A percentile compares a stretch with the other conserved stretches of the same genome.
Conservation (phyloP, 2,113 vertebrate genomes). For the Siniperca knerii region DNA sequence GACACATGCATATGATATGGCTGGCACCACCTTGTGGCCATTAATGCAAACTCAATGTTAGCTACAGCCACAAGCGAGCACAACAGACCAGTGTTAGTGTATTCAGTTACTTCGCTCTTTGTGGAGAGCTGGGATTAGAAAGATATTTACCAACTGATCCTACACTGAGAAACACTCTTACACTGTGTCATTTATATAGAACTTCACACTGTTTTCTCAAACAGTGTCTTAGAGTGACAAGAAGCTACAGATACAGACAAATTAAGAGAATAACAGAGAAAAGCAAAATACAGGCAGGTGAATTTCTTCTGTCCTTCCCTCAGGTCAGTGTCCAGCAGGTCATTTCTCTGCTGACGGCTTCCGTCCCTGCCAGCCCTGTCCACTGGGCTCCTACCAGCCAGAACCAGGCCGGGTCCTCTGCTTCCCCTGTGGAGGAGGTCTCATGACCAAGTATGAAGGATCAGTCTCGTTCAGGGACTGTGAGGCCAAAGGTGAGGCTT, state of each 20-base stretch:
- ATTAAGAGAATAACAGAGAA: background rate
- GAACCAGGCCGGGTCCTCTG: conserved; percentile 93
- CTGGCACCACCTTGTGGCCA: conserved; percentile 47
- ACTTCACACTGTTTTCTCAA: background rate
- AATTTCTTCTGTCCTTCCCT: conserved; percentile 23
- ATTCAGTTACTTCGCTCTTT: background rate
- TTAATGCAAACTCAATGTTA: background rate
- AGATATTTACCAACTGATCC: background rate
- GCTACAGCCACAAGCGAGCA: conserved; percentile 1
- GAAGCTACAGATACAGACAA: background rate
- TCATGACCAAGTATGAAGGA: conserved; percentile 91
- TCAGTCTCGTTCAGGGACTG: conserved; percentile 94
- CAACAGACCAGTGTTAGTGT: background rate
- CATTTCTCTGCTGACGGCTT: conserved; percentile 93
- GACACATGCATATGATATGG: background rate
- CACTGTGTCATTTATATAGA: background rate
- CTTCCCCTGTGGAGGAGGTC: conserved; percentile 93
- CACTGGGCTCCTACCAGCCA: conserved; percentile 90
- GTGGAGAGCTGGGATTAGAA: no score
- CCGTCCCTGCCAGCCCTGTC: conserved; percentile 90
- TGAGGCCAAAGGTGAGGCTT: conserved; percentile 92
- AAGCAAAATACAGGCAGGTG: background rate
- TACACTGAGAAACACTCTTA: background rate
- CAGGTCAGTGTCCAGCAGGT: conserved; percentile 94
- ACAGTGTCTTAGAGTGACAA: background rate